Conservation (phyloP, 2,113 vertebrate genomes). For the Jacana jacana region DNA sequence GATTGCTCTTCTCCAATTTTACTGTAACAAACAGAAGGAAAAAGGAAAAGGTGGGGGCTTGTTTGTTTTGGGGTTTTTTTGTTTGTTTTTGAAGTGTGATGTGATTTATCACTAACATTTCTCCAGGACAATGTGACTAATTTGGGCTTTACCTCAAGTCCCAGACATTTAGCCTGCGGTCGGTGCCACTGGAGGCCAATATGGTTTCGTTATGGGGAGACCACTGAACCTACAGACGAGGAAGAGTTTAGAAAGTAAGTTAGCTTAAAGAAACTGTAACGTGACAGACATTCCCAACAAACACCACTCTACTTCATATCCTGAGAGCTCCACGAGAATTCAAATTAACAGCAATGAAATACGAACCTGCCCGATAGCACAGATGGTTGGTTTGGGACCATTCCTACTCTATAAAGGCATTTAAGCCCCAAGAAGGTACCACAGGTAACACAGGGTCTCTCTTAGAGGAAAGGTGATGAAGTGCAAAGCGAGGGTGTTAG, state of each 20-base stretch:
- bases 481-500: neutral
- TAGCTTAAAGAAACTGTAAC: neutral
- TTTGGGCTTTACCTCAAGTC: slow-evolving; percentile 85
- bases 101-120: fast-evolving
- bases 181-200: slow-evolving; percentile 95
- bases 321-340: neutral
- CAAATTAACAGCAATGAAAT: fast-evolving
- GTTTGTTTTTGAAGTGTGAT: neutral
- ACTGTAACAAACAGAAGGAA: slow-evolving; percentile 58
- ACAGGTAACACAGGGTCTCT: neutral
- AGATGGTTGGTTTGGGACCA: neutral
- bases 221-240: slow-evolving; percentile 89
- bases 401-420: neutral
- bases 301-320: neutral
- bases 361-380: fast-evolving
- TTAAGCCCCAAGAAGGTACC: neutral
- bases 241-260: neutral
- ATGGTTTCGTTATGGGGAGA: slow-evolving; percentile 99
- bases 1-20: slow-evolving; percentile 99
- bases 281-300: neutral
- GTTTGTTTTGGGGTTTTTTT: neutral
- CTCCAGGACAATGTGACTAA: fast-evolving
- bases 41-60: neutral
- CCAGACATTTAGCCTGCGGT: slow-evolving; percentile 96
- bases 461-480: neutral